Percentiles rank a stretch among this genome's conserved stretches.
Conservation (phyloP, 2,797 vertebrate genomes). For the Synanceia verrucosa region DNA sequence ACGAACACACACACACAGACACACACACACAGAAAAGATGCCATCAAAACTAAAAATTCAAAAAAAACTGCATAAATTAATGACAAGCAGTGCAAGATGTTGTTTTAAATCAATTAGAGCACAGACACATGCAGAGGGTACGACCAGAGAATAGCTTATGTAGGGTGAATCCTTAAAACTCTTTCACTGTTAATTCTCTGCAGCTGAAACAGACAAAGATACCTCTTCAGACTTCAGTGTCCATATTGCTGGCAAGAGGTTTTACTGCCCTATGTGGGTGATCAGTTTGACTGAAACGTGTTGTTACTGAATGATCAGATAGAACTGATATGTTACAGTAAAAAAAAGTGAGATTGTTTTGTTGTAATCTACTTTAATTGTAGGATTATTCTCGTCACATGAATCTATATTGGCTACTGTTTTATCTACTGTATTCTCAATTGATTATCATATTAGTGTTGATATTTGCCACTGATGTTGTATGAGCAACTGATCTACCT, state of each 20-base stretch:
- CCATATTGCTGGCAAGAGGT: conserved; percentile 4
- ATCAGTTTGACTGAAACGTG: conserved; percentile 10
- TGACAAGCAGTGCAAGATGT: not conserved
- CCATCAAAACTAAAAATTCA: not conserved
- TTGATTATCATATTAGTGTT: not conserved
- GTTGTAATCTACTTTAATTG: not conserved
- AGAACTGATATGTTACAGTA: not conserved
- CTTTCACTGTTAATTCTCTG: conserved; percentile 52
- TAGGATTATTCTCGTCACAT: not conserved
- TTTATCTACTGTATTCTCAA: not conserved
- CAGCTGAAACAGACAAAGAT: conserved; percentile 67
- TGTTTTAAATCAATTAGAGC: conserved; percentile 4
- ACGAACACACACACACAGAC: conserved; percentile 20
- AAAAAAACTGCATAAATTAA: not conserved
- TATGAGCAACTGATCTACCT: not conserved
- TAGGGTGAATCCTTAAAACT: conserved; percentile 52
- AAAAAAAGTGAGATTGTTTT: not conserved
- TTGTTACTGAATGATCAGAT: not conserved
- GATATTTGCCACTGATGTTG: not conserved
- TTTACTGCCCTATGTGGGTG: not conserved
- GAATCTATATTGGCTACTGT: too few species aligned
- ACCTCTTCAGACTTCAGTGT: conserved; percentile 39
- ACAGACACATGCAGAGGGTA: not conserved
- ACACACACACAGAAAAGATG: not conserved
- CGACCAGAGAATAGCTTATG: conserved; percentile 31